phyloP scores from a whole-genome alignment of 2,888 invertebrate species.

The Hydrotaea diabolus region DNA sequence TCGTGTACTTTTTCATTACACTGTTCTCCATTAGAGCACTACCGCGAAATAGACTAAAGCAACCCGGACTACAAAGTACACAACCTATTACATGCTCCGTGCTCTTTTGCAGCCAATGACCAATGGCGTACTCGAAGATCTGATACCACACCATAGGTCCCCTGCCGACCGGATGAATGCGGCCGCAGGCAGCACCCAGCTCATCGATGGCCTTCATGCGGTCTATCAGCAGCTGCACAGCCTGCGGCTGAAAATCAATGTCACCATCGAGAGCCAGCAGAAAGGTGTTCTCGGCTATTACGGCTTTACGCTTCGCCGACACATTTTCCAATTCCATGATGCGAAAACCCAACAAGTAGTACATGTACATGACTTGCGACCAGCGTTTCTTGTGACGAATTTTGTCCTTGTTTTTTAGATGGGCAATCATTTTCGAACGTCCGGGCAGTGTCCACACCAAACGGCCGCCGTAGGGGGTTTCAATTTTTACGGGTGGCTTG shows the following conservation, averaged over 20 bases:
- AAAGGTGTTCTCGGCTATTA: slow-evolving; percentile 90
- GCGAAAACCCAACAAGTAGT: slow-evolving; percentile 91
- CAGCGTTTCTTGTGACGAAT: slow-evolving; percentile 95
- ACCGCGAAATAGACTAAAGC: slow-evolving; percentile 94
- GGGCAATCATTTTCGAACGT: slow-evolving; percentile 90
- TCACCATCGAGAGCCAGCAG: slow-evolving; percentile 93
- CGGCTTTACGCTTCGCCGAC: slow-evolving; percentile 82
- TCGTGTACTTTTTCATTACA: slow-evolving; percentile 94
- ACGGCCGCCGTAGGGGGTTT: slow-evolving; percentile 93
- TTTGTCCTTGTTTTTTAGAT: slow-evolving; percentile 93
- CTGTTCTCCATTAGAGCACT: slow-evolving; percentile 94
- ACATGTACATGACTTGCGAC: slow-evolving; percentile 98
- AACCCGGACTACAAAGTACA: slow-evolving; percentile 95
- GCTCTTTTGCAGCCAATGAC: slow-evolving; percentile 95
- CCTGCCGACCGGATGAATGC: slow-evolving; percentile 93
- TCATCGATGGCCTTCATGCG: slow-evolving; percentile 92
- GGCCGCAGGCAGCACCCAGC: slow-evolving; percentile 93
- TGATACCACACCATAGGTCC: slow-evolving; percentile 93
- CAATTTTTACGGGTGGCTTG: slow-evolving; percentile 87
- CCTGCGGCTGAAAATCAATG: slow-evolving; percentile 91
- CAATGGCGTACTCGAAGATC: slow-evolving; percentile 93
- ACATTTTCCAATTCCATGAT: slow-evolving; percentile 85
- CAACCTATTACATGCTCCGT: slow-evolving; percentile 95
- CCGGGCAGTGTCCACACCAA: slow-evolving; percentile 92
- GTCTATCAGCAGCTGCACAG: slow-evolving; percentile 90